phyloP scores from a whole-genome alignment of 23 tunicate genomes.

The Styela clava region DNA sequence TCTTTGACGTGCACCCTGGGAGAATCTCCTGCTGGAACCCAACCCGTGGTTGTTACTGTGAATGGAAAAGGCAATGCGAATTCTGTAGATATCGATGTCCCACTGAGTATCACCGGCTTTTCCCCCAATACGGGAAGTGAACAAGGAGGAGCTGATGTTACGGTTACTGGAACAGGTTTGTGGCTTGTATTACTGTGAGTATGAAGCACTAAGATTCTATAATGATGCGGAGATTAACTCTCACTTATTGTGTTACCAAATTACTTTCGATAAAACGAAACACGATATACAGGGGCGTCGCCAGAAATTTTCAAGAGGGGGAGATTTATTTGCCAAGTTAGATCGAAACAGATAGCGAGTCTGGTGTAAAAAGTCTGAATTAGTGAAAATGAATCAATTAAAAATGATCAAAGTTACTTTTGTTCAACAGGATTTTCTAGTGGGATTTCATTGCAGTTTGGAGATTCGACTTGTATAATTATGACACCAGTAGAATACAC shows the following conservation, averaged over 20 bases:
- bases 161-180: constrained; percentile 14
- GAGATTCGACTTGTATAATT: neutral
- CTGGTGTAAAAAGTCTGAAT: no score
- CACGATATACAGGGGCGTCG: no score
- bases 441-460: constrained; percentile 14
- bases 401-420: no score
- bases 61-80: constrained; percentile 40
- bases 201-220: no score
- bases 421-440: constrained; percentile 46
- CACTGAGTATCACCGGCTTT: neutral
- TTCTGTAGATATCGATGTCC: neutral
- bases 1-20: constrained; percentile 35
- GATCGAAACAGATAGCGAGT: no score
- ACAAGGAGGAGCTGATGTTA: constrained; percentile 8
- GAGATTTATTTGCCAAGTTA: no score
- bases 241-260: no score
- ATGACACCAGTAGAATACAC: constrained; percentile 14
- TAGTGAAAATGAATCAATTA: no score
- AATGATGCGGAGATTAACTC: no score
- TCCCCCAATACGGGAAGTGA: constrained; percentile 10
- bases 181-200: no score
- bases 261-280: no score
- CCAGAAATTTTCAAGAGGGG: no score
- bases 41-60: constrained; percentile 21
- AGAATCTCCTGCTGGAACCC: constrained; percentile 53